phyloP scores from a whole-genome alignment of 37 sponge, comb jelly and placozoan species.

The Eunapius fragilis region DNA sequence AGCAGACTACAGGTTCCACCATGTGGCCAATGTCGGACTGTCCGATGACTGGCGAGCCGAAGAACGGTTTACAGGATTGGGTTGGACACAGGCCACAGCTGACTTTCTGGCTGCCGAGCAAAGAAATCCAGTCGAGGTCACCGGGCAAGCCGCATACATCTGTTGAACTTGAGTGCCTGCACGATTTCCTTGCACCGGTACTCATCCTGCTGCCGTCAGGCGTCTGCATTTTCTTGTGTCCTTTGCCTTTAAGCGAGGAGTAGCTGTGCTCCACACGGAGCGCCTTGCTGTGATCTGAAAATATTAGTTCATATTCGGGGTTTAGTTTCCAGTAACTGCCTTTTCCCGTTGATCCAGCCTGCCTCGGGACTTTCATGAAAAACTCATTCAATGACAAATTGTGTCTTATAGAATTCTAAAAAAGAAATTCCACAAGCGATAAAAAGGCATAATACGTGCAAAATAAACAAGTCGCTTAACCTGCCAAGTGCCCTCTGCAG shows the following conservation, averaged over 20 bases:
- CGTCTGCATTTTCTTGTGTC: no score
- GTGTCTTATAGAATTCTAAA: constrained; percentile 77
- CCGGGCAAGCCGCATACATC: constrained; percentile 58
- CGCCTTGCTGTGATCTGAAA: constrained; percentile 17
- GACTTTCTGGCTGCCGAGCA: constrained; percentile 67
- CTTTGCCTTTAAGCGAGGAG: not conserved
- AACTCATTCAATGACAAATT: constrained; percentile 76
- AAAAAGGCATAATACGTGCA: no score
- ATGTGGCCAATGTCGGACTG: constrained; percentile 46
- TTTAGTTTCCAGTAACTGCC: constrained; percentile 88
- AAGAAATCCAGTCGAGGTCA: constrained; percentile 68
- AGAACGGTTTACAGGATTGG: constrained; percentile 19
- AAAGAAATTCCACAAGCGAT: no score
- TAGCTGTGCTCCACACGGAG: constrained; percentile 5
- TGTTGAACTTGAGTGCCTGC: not conserved
- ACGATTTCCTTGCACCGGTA: constrained; percentile 6
- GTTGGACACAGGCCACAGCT: constrained; percentile 25
- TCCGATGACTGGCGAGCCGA: constrained; percentile 45
- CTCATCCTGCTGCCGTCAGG: constrained; percentile 36
- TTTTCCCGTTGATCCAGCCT: constrained; percentile 69
- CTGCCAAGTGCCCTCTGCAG: constrained; percentile 89
- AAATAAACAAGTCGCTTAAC: no score
- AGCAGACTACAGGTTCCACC: constrained; percentile 49
- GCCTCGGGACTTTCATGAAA: constrained; percentile 76
- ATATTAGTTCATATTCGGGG: constrained; percentile 65